A percentile compares a stretch with the other conserved stretches of the same genome.
Evolutionary conservation across 2,797 vertebrate species (phyloP).

Genomic region (Eulemur albifrons): DNA sequence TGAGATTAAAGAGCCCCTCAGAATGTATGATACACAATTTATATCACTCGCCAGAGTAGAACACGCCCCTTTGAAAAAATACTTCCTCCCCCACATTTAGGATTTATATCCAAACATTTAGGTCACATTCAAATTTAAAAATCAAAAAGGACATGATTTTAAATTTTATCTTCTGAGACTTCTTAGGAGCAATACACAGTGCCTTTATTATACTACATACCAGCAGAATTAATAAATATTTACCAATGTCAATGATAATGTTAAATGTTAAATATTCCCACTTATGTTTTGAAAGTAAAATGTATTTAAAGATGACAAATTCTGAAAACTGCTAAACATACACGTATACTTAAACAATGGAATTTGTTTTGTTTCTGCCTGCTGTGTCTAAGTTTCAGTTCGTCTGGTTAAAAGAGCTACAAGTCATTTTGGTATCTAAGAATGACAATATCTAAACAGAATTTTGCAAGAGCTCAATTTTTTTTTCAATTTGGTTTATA

Average conservation of each 20-base stretch:
- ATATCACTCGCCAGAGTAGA: not conserved
- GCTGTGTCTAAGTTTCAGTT: not conserved
- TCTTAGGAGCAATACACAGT: not conserved
- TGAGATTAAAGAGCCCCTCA: not conserved
- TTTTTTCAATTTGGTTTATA: not conserved
- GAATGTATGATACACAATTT: not conserved
- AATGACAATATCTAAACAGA: constrained; percentile 7
- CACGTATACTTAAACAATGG: not conserved
- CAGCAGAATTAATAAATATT: not conserved
- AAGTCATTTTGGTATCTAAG: not conserved
- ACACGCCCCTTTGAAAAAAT: not conserved
- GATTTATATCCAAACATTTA: constrained; percentile 34
- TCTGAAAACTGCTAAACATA: not conserved
- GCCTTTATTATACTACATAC: not conserved
- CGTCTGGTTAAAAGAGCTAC: not conserved
- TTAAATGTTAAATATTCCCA: not conserved
- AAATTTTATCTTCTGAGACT: constrained; percentile 26
- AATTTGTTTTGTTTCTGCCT: not conserved
- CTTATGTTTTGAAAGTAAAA: constrained; percentile 35
- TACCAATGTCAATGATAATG: not conserved
- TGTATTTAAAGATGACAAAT: not conserved
- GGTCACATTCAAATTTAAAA: constrained; percentile 32
- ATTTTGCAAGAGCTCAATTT: not conserved
- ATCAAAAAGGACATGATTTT: not conserved
- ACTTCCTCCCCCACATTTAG: not conserved